Percentiles rank a stretch among this genome's conserved stretches.
phyloP scores from a whole-genome alignment of 2,113 vertebrate genomes.

The Platichthys flesus region DNA sequence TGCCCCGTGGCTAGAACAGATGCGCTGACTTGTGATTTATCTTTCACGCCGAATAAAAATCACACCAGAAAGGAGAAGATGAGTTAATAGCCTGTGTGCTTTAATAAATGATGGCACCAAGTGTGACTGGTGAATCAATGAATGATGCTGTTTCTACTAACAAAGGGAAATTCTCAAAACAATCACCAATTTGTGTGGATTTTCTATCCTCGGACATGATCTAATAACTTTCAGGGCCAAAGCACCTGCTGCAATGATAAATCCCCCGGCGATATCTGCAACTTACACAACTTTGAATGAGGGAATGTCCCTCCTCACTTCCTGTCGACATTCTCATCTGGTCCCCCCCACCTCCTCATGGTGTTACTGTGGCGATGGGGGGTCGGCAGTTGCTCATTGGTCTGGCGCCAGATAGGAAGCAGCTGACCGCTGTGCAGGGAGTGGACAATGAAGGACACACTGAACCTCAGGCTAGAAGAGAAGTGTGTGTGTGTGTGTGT shows the following conservation, averaged over 20 bases:
- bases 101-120: conserved; percentile 3
- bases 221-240: background rate
- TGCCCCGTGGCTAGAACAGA: conserved; percentile 31
- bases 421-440: conserved; percentile 86
- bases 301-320: conserved; percentile 34
- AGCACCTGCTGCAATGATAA: conserved; percentile 8
- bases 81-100: background rate
- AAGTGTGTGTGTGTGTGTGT: conserved; percentile 17
- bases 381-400: conserved; percentile 76
- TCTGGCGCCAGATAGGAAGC: conserved; percentile 84
- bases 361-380: conserved; percentile 21
- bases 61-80: conserved; percentile 1
- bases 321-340: conserved; percentile 34
- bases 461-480: conserved; percentile 35
- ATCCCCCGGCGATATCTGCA: conserved; percentile 18
- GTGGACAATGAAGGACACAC: conserved; percentile 66
- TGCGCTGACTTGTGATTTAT: conserved; percentile 22
- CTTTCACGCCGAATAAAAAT: conserved; percentile 20
- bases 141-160: background rate
- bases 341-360: conserved; percentile 18
- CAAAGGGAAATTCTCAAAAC: background rate
- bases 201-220: background rate
- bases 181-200: background rate
- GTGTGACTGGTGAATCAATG: background rate
- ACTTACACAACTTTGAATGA: conserved; percentile 2